Base-by-base conservation (phyloP, 2,797 vertebrate species). In the Valencia hispanica region DNA sequence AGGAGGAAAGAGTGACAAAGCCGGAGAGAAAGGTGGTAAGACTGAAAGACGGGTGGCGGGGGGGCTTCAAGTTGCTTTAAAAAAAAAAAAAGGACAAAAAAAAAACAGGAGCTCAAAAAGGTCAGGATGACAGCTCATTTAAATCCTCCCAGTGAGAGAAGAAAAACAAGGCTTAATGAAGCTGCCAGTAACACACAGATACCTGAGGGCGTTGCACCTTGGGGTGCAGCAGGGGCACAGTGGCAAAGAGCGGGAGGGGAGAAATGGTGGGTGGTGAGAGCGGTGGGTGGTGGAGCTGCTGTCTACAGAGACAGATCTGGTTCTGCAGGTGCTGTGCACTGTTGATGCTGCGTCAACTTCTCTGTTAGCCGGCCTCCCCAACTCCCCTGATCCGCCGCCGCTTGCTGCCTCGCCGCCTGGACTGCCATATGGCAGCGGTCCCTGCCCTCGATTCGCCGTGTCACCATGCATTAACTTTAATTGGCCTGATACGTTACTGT, bases 121-220 rank as follows among this genome's bases (percentile, higher is more conserved):
- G 94, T 96, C 94, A 96, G 91, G 91, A 90, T 89, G 91, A 94
- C 93, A 94, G 93, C 94, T 96, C 94, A 95, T 96, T 95, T 96
- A 96, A 95, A 95, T 94, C 94, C 91, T 93, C 91, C 89, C 86
- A 82, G 91, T 25, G 43, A 92, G 89, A 78, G 82, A 85, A 86
- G 91, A 84, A 86, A 91, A 87, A 88, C 80, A 89, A 90, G 90
- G 86, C 85, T 91, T 95, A 95, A 95, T 93, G 92, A 94, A 95
- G 91, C 90, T 88, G 89, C 81, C 87, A 88, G 79, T 83, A 88
- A 85, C 78, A 91, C 89, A 88, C 82, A 88, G 88, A 88, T 90
- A 93, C 89, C 91, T 90, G 89, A 84, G 90, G 84, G 89, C 41
- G 70, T 50, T 79, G 92, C 91, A 92, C 92, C 92, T 90, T 48